Base-by-base conservation (phyloP, 2,797 vertebrate genomes). In the Gymnocypris eckloni region DNA sequence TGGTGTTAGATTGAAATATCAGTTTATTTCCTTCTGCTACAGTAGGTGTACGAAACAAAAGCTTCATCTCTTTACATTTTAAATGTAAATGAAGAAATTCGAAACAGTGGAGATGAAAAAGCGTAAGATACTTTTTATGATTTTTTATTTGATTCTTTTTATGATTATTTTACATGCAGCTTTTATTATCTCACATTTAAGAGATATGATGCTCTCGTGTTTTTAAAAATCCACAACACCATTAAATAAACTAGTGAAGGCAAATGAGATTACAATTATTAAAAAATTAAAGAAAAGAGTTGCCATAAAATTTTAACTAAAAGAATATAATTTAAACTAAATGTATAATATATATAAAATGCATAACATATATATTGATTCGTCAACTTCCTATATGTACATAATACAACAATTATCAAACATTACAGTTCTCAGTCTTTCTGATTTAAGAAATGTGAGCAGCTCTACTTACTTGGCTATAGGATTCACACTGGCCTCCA, bases 401-500 rank as follows among this genome's bases (percentile, higher is more conserved):
- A 15, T 78, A 41, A 41, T 41, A 41, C 20, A 25, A 25, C 43
- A 78, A n/a, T 41, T 15, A 15, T 8, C 33, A 77, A 77, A 77
- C 18, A 48, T 75, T 52, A 22, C 4, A 16, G 2, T 72, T 6
- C 6, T n/a, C 33, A 33, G 33, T 33, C 22, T n/a, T 61, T 41
- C 39, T 61, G 76, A 76, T 54, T 80, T 6, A 50, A 80, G 10
- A 56, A 20, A 73, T 75, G 13, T 75, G 22, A n/a, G 28, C 6
- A n/a, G 45, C 70, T 89, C 70, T 80, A 96, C 97, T 98, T 95
- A 99, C 98, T 99, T 99, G 93, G 98, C 97, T 94, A 99, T 98
- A 3, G 98, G 98, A 93, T 99, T 99, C 92, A 99, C 98, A 92
- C 98, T 99, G 94, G 98, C 98, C 94, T 99, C 98, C 92, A 99